Conservation (phyloP, 2,797 vertebrate genomes). For the Otolemur crassicaudatus region DNA sequence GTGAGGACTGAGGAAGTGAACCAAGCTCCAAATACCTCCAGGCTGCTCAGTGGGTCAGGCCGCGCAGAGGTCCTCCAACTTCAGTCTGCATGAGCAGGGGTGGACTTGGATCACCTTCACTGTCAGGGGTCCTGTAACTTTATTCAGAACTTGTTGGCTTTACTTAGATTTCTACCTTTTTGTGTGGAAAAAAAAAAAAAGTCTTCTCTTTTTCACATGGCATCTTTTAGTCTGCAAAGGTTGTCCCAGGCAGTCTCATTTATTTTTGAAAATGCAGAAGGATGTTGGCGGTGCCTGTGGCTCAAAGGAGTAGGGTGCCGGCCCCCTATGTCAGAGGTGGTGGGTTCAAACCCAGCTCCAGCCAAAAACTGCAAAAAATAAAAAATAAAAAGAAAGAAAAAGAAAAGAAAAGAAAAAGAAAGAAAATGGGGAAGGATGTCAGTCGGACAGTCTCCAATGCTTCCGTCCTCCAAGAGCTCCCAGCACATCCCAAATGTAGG, state of each 20-base stretch:
- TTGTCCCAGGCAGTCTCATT: background rate
- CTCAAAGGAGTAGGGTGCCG: too few species aligned
- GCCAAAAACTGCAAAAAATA: too few species aligned
- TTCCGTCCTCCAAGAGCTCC: too few species aligned
- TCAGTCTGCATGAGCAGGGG: background rate
- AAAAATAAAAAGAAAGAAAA: too few species aligned
- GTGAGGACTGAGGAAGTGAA: background rate
- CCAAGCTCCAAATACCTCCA: too few species aligned
- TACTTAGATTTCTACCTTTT: background rate
- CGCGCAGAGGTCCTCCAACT: accelerated
- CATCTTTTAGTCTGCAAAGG: background rate
- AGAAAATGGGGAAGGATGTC: background rate
- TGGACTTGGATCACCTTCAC: background rate
- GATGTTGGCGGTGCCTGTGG: too few species aligned
- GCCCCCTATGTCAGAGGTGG: too few species aligned
- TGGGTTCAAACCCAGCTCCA: too few species aligned
- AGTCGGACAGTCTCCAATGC: background rate
- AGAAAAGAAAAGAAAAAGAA: background rate
- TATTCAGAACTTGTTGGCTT: background rate
- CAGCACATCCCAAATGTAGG: background rate
- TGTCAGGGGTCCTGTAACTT: background rate
- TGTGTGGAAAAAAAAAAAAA: background rate
- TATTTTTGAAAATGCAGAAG: background rate
- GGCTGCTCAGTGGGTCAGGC: accelerated
- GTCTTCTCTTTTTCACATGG: background rate